These are phyloP conservation scores for Hyles vespertilio DNA, from an alignment of 1,140 invertebrate genomes.

Conservation along the genomic window DNA sequence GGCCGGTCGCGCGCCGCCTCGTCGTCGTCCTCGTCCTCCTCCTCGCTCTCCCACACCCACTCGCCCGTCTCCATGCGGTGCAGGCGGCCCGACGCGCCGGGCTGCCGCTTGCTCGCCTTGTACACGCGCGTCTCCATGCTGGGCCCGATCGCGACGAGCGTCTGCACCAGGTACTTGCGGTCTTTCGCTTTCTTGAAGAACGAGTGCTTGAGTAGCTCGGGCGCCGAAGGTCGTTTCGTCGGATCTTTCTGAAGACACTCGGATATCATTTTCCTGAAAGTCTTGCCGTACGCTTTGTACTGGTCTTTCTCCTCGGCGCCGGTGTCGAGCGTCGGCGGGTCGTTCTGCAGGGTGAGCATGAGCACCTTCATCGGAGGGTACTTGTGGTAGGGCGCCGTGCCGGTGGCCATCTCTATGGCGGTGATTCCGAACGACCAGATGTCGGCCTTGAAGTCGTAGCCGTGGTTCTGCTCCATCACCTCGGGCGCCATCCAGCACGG, in stretches of 20 bases:
- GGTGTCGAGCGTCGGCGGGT: constrained; percentile 95
- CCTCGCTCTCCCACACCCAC: constrained; percentile 97
- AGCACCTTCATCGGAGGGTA: constrained; percentile 99
- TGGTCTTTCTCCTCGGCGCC: constrained; percentile 97
- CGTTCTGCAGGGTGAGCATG: constrained; percentile 98
- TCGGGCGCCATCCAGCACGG: constrained; percentile 99
- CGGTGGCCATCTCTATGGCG: constrained; percentile 99
- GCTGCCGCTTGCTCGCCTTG: constrained; percentile 90
- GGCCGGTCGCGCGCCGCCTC: constrained; percentile 64
- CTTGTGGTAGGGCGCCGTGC: constrained; percentile 99
- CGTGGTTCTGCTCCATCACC: constrained; percentile 99
- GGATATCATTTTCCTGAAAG: constrained; percentile 96
- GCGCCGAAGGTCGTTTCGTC: constrained; percentile 95
- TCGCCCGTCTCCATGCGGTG: constrained; percentile 97
- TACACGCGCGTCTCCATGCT: constrained; percentile 92
- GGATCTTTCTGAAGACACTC: constrained; percentile 98
- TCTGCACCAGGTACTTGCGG: constrained; percentile 94
- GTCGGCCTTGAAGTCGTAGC: constrained; percentile 99
- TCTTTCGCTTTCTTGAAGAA: constrained; percentile 99
- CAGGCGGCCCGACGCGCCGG: constrained; percentile 92
- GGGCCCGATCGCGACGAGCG: constrained; percentile 89
- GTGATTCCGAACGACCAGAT: constrained; percentile 99
- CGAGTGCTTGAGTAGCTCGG: constrained; percentile 97
- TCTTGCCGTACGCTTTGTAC: constrained; percentile 98
- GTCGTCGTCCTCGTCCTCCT: constrained; percentile 74